phyloP scores from a whole-genome alignment of 2,797 vertebrate species.

The Hydrophis major region DNA sequence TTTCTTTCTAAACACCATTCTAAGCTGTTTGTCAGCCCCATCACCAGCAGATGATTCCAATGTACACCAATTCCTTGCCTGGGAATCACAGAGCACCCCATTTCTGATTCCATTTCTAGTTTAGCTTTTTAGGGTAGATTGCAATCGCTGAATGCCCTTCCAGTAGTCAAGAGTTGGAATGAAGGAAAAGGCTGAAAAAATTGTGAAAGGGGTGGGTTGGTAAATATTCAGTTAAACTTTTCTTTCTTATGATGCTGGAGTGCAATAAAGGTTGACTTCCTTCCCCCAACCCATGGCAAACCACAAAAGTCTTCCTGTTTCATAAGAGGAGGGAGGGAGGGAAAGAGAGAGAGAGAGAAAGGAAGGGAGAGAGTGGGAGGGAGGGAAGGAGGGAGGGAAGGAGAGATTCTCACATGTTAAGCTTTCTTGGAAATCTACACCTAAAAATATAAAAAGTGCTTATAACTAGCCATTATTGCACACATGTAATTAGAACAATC shows the following conservation, averaged over 20 bases:
- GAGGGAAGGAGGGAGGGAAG: neutral
- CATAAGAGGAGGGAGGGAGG: neutral
- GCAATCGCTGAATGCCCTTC: slow-evolving; percentile 3
- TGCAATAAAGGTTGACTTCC: slow-evolving; percentile 55
- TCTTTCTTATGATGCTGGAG: slow-evolving; percentile 40
- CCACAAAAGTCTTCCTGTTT: slow-evolving; percentile 56
- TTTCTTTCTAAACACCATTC: slow-evolving; percentile 68
- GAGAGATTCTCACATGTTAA: neutral
- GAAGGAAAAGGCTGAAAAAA: neutral
- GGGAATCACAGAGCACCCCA: slow-evolving; percentile 29
- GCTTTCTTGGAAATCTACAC: neutral
- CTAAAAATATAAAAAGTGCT: neutral
- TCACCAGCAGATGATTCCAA: slow-evolving; percentile 29
- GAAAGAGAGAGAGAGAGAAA: neutral
- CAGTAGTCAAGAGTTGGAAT: neutral
- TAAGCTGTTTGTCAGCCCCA: slow-evolving; percentile 69
- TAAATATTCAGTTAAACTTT: slow-evolving; percentile 49
- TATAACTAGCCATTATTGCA: neutral
- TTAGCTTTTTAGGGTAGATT: slow-evolving; percentile 9
- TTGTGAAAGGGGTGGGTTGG: slow-evolving; percentile 35
- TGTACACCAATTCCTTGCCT: slow-evolving; percentile 4
- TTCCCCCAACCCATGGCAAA: slow-evolving; percentile 45
- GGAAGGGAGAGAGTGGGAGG: neutral
- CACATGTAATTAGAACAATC: neutral
- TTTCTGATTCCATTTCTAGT: slow-evolving; percentile 31